phyloP scores from a whole-genome alignment of 37 sponge, comb jelly and placozoan species.

The Crambe crambe region DNA sequence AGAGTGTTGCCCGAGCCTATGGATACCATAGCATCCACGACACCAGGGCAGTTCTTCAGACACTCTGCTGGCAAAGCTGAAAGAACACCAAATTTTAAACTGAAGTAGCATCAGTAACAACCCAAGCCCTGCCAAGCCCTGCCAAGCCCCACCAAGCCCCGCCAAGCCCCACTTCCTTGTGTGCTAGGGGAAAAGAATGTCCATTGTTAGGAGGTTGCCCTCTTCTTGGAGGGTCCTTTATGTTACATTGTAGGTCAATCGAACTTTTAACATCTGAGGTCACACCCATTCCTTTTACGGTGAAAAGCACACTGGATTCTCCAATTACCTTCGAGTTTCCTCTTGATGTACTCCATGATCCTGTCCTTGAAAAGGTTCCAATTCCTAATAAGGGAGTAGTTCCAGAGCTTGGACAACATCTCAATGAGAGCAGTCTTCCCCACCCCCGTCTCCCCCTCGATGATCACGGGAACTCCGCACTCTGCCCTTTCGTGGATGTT shows the following conservation, averaged over 20 bases:
- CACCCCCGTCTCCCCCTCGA: constrained; percentile 94
- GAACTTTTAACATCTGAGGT: too few species aligned
- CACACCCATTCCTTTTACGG: too few species aligned
- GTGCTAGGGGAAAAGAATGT: too few species aligned
- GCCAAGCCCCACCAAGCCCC: too few species aligned
- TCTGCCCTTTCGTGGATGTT: constrained; percentile 70
- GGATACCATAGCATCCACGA: not conserved
- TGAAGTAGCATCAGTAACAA: too few species aligned
- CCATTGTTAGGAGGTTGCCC: too few species aligned
- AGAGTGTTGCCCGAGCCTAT: not conserved
- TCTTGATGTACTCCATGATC: constrained; percentile 40
- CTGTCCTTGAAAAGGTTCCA: constrained; percentile 33
- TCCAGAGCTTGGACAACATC: constrained; percentile 84
- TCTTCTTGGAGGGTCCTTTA: too few species aligned
- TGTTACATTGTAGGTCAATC: too few species aligned
- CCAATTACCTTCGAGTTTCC: constrained; percentile 27
- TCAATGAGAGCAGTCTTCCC: constrained; percentile 87
- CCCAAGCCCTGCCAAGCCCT: too few species aligned
- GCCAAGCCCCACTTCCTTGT: too few species aligned
- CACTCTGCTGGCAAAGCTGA: constrained; percentile 18
- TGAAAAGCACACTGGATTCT: too few species aligned
- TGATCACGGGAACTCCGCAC: constrained; percentile 90
- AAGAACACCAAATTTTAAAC: not conserved
- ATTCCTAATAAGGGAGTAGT: constrained; percentile 39
- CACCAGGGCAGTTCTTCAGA: not conserved